Conservation (phyloP, 2,888 invertebrate genomes). For the Agrotis exclamationis region DNA sequence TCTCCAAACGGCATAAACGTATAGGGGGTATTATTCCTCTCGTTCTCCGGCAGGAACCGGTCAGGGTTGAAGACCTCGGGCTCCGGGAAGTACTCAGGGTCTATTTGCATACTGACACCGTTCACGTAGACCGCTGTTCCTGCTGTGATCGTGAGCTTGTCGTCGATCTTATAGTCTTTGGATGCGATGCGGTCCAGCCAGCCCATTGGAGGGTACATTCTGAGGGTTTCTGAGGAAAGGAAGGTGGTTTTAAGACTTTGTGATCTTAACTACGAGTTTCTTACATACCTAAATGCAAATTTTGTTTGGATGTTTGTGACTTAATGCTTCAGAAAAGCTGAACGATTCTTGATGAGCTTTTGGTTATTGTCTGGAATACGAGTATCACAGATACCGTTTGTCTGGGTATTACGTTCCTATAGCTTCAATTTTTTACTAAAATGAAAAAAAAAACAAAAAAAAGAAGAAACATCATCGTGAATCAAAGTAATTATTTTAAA, state of each 20-base stretch:
- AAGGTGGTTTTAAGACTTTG: neutral
- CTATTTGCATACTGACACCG: constrained; percentile 73
- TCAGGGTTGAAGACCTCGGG: constrained; percentile 90
- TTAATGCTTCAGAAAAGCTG: no score
- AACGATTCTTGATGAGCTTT: no score
- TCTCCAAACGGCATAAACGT: constrained; percentile 89
- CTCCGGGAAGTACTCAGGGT: constrained; percentile 88
- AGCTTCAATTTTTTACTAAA: no score
- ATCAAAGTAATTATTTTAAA: no score
- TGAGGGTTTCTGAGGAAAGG: constrained; percentile 70
- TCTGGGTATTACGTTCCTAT: no score
- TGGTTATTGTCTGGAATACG: no score
- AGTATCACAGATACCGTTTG: no score
- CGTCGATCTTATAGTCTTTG: constrained; percentile 73
- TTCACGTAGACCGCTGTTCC: constrained; percentile 76
- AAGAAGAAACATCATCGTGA: no score
- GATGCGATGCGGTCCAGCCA: constrained; percentile 75
- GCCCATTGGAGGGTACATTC: constrained; percentile 76
- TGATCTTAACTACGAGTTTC: no score
- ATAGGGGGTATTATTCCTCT: constrained; percentile 75
- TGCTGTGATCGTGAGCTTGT: constrained; percentile 72
- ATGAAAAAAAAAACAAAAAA: no score
- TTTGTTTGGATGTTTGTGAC: no score
- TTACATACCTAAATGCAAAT: no score
- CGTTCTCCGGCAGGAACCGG: constrained; percentile 90